Evolutionary conservation across 2,888 invertebrate genomes (phyloP), one percentile per base, ranked within the genome.

Genomic region (Drosophila villosipedis): DNA sequence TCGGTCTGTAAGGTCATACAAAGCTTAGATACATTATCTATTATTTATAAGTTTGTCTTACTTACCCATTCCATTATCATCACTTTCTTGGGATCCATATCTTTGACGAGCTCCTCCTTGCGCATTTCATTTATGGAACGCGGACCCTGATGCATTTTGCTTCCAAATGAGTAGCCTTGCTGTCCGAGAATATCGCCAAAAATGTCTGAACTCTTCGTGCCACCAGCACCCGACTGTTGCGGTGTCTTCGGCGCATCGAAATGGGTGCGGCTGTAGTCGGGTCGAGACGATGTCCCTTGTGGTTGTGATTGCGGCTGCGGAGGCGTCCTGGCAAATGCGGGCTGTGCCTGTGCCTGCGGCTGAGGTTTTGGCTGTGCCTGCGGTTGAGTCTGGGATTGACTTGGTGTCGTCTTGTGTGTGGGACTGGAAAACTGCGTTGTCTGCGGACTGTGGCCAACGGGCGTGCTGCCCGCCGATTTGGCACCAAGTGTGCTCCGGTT

Each of bases 121-220:
- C 98, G 94, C 98, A 99, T 98, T 77, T 96, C 97, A 92, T 98
- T 98, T 89, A 99, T 98, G 3, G 98, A 98, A 82, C 95, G 95
- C 0, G 98, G 98, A 2, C 96, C 96, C 49, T 96, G 94, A 73
- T 96, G 95, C 73, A 94, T 95, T 86, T 96, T 96, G 55, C 96
- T 96, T 53, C 95, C 95, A 93, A 98, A 97, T 76, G 96, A 96
- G 91, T 98, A 98, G 0, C 97, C 97, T 91, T 98, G 98, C 82
- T 96, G 97, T 19, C 98, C 98, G 14, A 99, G 94, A 25, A 99
- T 94, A 93, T 99, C 98, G 28, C 97, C 98, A 94, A 99, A 99
- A 33, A 98, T 96, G 91, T 98, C 97, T 0, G 92, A 88, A 68
- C 83, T 88, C 68, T 92, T 92, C 4, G 80, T 60, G 16, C 82